A percentile compares a stretch with the other conserved stretches of the same genome.
These are phyloP conservation scores for Menidia beryllina DNA, from an alignment of 2,113 vertebrate species.

Conservation along the genomic window DNA sequence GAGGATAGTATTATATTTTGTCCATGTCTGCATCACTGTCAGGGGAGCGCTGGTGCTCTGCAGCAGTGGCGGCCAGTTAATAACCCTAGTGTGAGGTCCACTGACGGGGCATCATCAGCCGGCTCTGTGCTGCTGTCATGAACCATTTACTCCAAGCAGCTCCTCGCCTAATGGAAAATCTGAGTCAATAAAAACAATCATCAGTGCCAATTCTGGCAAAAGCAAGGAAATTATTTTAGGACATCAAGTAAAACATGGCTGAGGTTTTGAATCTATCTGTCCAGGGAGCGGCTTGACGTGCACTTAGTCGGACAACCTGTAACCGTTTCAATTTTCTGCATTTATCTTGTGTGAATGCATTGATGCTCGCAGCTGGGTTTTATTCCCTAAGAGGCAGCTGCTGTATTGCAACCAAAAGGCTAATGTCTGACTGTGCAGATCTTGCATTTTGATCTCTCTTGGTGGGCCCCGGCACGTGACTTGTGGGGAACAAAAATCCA, in stretches of 20 bases:
- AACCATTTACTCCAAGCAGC: constrained; percentile 77
- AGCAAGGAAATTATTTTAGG: constrained; percentile 79
- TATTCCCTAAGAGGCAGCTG: constrained; percentile 3
- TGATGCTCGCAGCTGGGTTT: constrained; percentile 44
- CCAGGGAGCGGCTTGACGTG: constrained; percentile 60
- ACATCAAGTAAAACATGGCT: constrained; percentile 71
- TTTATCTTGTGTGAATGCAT: constrained; percentile 55
- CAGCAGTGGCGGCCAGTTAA: constrained; percentile 71
- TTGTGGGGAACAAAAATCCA: constrained; percentile 65
- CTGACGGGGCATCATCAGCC: constrained; percentile 72
- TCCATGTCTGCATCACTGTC: constrained; percentile 63
- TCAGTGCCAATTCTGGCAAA: constrained; percentile 75
- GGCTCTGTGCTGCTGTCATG: constrained; percentile 76
- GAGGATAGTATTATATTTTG: constrained; percentile 51
- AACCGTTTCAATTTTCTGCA: constrained; percentile 27
- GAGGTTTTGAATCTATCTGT: constrained; percentile 59
- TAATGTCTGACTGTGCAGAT: constrained; percentile 31
- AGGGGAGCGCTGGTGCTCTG: constrained; percentile 51
- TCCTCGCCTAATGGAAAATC: constrained; percentile 81
- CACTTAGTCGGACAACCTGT: constrained; percentile 60
- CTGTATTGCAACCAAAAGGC: background rate
- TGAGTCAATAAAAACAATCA: constrained; percentile 84
- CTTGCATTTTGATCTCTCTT: constrained; percentile 43
- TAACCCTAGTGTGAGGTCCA: constrained; percentile 78
- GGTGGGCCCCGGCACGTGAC: constrained; percentile 23